Base-by-base conservation (phyloP, 2,113 vertebrate species). In the Centropus bengalensis region DNA sequence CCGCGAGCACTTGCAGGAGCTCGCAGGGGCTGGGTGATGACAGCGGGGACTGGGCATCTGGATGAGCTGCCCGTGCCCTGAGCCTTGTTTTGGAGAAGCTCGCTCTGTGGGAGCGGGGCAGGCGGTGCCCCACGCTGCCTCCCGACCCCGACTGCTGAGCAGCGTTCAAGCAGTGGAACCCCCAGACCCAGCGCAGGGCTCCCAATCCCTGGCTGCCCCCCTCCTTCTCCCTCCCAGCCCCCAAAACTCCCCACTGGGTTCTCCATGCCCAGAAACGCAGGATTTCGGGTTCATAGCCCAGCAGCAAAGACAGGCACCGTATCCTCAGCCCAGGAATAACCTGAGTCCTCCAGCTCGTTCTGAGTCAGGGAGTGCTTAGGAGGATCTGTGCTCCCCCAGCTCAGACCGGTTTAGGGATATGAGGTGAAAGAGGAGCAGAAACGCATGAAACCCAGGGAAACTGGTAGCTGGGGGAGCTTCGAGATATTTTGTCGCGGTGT, bases 401-500 rank as follows among this genome's bases (percentile, higher is more conserved):
- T 27, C 12, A 40, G 47, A 19, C 5, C 20, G 7, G 11, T 74
- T 74, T 24, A 3, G 82, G 60, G 70, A 62, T 14, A 28, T 9
- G 14, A 6, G 9, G 20, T 14, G 38, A 36, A 67, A 63, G 51
- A 36, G 73, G 44, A 75, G 64, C 13, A 81, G 42, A 30, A 27
- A 3, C 18, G 42, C 13, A 3, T 8, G 17, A 26, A 88, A 42
- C 15, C 0, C 1, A 28, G n/a, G 38, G 18, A 21, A 26, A 17
- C 0, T n/a, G 38, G 28, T 28, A 38, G 18, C 1, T 0, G 3
- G 12, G 3, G n/a, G 2, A 3, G 33, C 10, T 44, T 42, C 3
- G 14, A 49, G 36, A 3, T 52, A 10, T 62, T 67, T 88, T 52
- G 21, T 44, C 0, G 10, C n/a, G 20, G 7, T 56, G 30, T 24